These are phyloP conservation scores for Chromis chromis DNA, from an alignment of 2,797 vertebrate species.

Conservation along the genomic window DNA sequence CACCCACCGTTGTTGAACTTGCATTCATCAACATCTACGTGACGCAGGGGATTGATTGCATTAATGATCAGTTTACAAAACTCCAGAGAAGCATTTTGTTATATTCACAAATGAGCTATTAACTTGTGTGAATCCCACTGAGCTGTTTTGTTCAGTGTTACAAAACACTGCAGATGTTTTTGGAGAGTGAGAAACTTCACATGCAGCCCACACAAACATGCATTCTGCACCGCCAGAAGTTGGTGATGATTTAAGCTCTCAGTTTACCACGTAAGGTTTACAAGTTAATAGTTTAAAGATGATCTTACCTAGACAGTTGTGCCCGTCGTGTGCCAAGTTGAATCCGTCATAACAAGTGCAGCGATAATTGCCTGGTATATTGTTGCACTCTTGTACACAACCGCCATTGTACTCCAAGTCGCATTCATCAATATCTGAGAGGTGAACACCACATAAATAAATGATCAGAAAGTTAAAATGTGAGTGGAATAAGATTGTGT, in stretches of 20 bases:
- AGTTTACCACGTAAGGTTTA: neutral
- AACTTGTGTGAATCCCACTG: slow-evolving; percentile 18
- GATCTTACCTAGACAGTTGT: slow-evolving; percentile 95
- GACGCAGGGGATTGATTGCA: slow-evolving; percentile 26
- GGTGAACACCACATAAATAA: slow-evolving; percentile 72
- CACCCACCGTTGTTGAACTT: slow-evolving; percentile 95
- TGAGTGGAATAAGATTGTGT: neutral
- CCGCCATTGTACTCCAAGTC: slow-evolving; percentile 94
- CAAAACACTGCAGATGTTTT: slow-evolving; percentile 36
- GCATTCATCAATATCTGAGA: slow-evolving; percentile 95
- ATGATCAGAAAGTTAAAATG: neutral
- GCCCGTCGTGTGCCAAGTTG: slow-evolving; percentile 95
- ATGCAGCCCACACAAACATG: slow-evolving; percentile 45
- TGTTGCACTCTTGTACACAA: slow-evolving; percentile 97
- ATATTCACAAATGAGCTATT: slow-evolving; percentile 19
- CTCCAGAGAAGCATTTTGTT: slow-evolving; percentile 18
- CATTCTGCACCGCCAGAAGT: slow-evolving; percentile 29
- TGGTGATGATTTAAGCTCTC: slow-evolving; percentile 22
- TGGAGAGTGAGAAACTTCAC: slow-evolving; percentile 46
- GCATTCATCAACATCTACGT: slow-evolving; percentile 94
- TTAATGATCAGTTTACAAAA: slow-evolving; percentile 42
- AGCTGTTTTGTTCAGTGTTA: slow-evolving; percentile 14
- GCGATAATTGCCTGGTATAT: slow-evolving; percentile 97
- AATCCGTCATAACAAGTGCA: slow-evolving; percentile 98
- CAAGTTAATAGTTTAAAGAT: slow-evolving; percentile 10